Base-by-base conservation (phyloP, 1,140 invertebrate species). In the Triops cancriformis region DNA sequence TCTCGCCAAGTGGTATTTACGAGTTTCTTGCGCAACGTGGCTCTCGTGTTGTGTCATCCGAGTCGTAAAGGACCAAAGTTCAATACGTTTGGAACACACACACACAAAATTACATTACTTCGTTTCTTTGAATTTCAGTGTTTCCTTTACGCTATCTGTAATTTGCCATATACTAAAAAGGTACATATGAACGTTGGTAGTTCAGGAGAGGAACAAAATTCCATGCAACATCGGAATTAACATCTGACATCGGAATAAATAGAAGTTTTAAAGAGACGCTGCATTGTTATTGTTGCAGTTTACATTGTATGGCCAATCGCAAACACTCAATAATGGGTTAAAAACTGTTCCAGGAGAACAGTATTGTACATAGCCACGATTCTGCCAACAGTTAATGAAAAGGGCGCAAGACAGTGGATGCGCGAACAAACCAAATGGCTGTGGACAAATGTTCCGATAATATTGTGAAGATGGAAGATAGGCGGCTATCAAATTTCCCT, bases 271-370 rank as follows among this genome's bases (percentile, higher is more conserved):
- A 14, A 31, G n/a, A 1, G 31, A 4, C 31, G 7, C 31, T 37
- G 31, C 7, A 37, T 37, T 2, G 31, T 80, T n/a, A 75, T 78
- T 79, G 74, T 43, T 72, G 82, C 90, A 91, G 23, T 86, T 85
- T 0, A 90, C 89, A 82, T 90, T 90, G 75, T 86, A 81, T 0
- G 88, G 87, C 79, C 87, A 89, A 84, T 92, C 90, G 80, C 91
- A 92, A 77, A 88, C 86, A 27, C 87, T 81, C 0, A 85, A 88
- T 18, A 85, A 82, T 0, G 89, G 86, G 84, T 91, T 91, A 81
- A 92, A 92, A 0, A 89, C 82, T 0, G 90, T 91, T 28, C 90
- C 91, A 0, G 89, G 87, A 1, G 87, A 85, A 81, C 91, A 93
- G 7, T 42, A 26, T 45, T 83, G 83, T 4, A 82, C 80, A 73